phyloP scores from a whole-genome alignment of 2,113 vertebrate species.

The Oreochromis spilurus region DNA sequence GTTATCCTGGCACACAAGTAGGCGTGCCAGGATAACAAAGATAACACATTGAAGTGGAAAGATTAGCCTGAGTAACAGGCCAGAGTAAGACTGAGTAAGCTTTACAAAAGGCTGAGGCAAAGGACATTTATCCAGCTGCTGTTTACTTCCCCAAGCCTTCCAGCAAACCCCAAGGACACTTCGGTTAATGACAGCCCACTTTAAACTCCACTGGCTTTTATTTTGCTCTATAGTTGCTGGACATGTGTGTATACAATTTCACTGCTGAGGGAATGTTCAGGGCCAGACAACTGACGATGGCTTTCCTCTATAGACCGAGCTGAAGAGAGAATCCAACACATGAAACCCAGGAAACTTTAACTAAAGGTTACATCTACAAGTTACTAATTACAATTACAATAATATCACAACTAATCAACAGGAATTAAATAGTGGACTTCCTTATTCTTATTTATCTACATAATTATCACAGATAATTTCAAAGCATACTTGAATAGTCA shows the following conservation, averaged over 20 bases:
- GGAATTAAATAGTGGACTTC: background rate
- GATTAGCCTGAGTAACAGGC: background rate
- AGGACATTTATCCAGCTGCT: background rate
- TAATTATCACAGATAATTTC: background rate
- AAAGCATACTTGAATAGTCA: background rate
- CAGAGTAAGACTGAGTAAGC: background rate
- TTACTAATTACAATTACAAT: background rate
- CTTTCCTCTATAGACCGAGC: fast-evolving
- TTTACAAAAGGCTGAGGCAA: background rate
- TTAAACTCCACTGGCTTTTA: background rate
- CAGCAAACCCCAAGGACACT: background rate
- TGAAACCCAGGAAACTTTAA: background rate
- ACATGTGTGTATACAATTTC: background rate
- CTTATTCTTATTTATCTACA: fast-evolving
- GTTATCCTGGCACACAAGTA: background rate
- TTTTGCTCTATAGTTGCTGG: background rate
- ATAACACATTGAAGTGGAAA: background rate
- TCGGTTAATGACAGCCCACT: background rate
- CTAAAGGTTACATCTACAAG: background rate
- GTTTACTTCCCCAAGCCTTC: background rate
- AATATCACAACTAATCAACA: background rate
- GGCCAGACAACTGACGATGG: background rate
- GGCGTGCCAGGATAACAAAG: background rate
- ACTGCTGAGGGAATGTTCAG: background rate
- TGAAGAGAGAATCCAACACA: background rate